Percentiles rank a stretch among this genome's conserved stretches.
phyloP scores from a whole-genome alignment of 1,140 invertebrate genomes.

The Hyles vespertilio region DNA sequence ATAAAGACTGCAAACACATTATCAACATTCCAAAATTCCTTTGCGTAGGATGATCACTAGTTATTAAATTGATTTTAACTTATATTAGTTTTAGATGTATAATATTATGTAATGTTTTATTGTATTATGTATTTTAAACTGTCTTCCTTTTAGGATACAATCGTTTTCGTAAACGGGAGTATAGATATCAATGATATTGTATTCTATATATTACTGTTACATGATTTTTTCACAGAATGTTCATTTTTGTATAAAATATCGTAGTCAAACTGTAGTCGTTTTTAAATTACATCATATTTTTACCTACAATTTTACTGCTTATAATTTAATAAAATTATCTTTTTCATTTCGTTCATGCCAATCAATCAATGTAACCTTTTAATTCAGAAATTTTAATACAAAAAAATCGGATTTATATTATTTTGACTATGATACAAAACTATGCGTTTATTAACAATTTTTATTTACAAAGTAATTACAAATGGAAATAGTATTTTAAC shows the following conservation, averaged over 20 bases:
- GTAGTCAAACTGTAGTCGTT: too few species aligned
- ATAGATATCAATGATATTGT: too few species aligned
- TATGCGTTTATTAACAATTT: neutral
- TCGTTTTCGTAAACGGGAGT: too few species aligned
- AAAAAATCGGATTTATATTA: too few species aligned
- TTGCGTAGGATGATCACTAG: slow-evolving; percentile 6
- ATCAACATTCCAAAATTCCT: slow-evolving; percentile 50
- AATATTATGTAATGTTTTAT: slow-evolving; percentile 8
- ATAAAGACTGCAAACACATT: slow-evolving; percentile 42
- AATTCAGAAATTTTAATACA: too few species aligned
- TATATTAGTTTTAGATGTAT: slow-evolving; percentile 41
- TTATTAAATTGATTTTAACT: slow-evolving; percentile 30
- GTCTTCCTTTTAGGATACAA: slow-evolving; percentile 6
- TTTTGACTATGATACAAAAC: too few species aligned
- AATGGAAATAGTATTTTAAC: neutral
- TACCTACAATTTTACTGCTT: too few species aligned
- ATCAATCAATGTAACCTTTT: too few species aligned
- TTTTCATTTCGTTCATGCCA: too few species aligned
- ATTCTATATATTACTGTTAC: neutral
- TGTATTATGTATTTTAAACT: slow-evolving; percentile 1
- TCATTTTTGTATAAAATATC: too few species aligned
- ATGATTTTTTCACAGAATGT: neutral
- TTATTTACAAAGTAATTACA: neutral
- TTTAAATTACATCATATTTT: too few species aligned
- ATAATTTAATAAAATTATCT: too few species aligned